Conservation (phyloP, 53 echinoderm and acorn worm genomes). For the Mesocentrotus franciscanus region DNA sequence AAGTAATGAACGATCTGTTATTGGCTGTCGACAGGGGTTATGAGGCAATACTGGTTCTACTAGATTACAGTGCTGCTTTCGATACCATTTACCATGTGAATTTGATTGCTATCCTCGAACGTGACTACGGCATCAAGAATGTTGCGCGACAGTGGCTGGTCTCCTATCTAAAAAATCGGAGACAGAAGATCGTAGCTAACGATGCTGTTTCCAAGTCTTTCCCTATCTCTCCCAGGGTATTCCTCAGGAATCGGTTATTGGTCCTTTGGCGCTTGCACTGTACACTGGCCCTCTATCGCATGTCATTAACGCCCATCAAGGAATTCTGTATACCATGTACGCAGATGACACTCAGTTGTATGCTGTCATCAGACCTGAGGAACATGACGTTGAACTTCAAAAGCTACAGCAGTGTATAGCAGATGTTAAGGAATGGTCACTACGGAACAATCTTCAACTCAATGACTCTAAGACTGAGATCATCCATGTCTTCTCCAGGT, state of each 20-base stretch:
- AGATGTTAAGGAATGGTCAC: not conserved
- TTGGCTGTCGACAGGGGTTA: not conserved
- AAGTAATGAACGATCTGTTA: not conserved
- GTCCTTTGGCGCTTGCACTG: not conserved
- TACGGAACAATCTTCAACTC: not conserved
- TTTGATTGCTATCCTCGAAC: not conserved
- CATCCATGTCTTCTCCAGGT: not conserved
- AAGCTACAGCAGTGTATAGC: no score
- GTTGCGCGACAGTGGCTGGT: not conserved
- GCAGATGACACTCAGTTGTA: no score
- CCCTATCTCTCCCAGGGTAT: not conserved
- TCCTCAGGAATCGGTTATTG: slow-evolving; percentile 1
- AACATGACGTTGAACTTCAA: no score
- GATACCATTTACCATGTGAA: not conserved
- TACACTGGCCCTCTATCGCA: not conserved
- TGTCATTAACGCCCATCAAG: not conserved
- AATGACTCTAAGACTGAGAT: not conserved
- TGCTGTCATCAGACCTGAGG: no score
- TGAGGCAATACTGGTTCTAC: not conserved
- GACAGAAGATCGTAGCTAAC: not conserved
- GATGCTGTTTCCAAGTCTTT: not conserved
- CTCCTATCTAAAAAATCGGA: not conserved
- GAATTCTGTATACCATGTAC: no score
- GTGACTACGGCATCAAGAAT: not conserved
- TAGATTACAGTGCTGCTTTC: not conserved